Percentiles rank a stretch among this genome's conserved stretches.
Evolutionary conservation across 2,888 invertebrate genomes (phyloP).

Genomic region (Hemistola chrysoprasaria): DNA sequence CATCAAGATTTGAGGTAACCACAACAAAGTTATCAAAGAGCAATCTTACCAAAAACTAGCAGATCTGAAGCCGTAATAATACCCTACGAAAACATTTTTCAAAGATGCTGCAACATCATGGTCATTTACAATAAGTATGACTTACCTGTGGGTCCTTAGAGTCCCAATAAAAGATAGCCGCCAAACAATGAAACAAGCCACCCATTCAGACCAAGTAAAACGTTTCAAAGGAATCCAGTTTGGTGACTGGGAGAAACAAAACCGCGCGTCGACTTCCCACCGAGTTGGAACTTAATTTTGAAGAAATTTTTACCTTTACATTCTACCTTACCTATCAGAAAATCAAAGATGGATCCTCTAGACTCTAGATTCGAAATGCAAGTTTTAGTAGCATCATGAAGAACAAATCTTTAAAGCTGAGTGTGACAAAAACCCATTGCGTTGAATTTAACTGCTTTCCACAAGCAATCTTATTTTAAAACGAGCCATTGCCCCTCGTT

Average conservation of each 20-base stretch:
- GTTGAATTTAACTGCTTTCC: conserved; percentile 12
- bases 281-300: conserved; percentile 19
- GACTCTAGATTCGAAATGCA: too few relatives aligned
- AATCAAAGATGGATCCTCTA: too few relatives aligned
- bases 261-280: conserved; percentile 35
- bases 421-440: neutral
- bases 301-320: conserved; percentile 6
- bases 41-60: too few relatives aligned
- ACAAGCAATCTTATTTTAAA: conserved; percentile 13
- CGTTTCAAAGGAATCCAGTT: conserved; percentile 63
- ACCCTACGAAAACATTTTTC: too few relatives aligned
- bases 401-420: too few relatives aligned
- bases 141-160: conserved; percentile 23
- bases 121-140: conserved; percentile 22
- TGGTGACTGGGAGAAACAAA: conserved; percentile 52
- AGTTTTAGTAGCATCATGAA: conserved; percentile 23
- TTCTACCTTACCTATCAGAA: too few relatives aligned
- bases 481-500: conserved; percentile 9
- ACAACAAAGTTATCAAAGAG: too few relatives aligned
- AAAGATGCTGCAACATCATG: neutral
- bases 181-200: conserved; percentile 53
- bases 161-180: conserved; percentile 31
- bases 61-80: too few relatives aligned
- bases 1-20: too few relatives aligned
- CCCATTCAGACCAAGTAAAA: conserved; percentile 55